Conservation (phyloP, 2,888 invertebrate species). For the Biston stratarius region DNA sequence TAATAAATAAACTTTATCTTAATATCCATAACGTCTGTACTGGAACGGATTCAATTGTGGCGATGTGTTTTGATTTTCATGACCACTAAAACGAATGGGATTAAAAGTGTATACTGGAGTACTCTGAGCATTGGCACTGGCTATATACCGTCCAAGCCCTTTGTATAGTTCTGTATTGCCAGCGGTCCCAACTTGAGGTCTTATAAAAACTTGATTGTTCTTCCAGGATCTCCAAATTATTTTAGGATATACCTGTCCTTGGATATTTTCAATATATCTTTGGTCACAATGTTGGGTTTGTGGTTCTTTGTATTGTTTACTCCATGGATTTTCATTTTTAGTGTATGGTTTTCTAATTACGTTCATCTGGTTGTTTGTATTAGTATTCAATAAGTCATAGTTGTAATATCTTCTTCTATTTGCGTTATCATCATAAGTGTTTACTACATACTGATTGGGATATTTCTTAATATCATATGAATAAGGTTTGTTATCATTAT, state of each 20-base stretch:
- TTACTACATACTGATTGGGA: conserved; percentile 16
- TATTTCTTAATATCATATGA: conserved; percentile 10
- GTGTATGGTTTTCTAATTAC: background rate
- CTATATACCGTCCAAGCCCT: conserved; percentile 6
- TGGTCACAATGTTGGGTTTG: background rate
- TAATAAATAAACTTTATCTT: conserved; percentile 17
- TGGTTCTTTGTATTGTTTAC: conserved; percentile 3
- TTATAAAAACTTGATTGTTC: conserved; percentile 36
- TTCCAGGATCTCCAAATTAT: conserved; percentile 47
- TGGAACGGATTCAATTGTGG: conserved; percentile 18
- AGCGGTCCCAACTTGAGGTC: conserved; percentile 4
- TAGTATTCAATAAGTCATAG: background rate
- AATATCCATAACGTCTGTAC: conserved; percentile 23
- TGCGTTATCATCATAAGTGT: background rate
- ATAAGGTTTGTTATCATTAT: conserved; percentile 6
- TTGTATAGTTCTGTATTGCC: conserved; percentile 5
- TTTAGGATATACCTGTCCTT: conserved; percentile 14
- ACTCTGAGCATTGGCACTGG: conserved; percentile 4
- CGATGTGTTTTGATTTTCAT: conserved; percentile 28
- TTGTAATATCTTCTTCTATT: background rate
- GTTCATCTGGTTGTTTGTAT: background rate
- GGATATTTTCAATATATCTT: background rate
- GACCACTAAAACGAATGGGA: conserved; percentile 5
- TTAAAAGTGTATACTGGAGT: conserved; percentile 10
- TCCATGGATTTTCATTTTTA: conserved; percentile 3